A percentile compares a stretch with the other conserved stretches of the same genome.
Evolutionary conservation across 2,888 invertebrate genomes (phyloP).

Genomic region (Linnaemya tessellans): DNA sequence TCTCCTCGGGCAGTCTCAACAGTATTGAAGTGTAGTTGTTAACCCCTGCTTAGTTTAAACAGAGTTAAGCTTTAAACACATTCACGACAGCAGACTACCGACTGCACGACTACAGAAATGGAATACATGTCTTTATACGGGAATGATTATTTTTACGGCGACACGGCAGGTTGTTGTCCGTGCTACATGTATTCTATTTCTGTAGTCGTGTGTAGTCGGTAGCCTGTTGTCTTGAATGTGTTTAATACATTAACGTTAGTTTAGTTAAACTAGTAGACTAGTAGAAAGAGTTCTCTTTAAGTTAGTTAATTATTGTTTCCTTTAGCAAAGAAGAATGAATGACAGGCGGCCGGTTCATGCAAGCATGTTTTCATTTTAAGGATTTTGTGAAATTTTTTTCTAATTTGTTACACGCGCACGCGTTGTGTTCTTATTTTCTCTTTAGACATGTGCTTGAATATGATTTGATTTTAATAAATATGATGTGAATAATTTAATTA

Average conservation of each 20-base stretch:
- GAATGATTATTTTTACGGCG: too few species aligned
- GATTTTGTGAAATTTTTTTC: too few species aligned
- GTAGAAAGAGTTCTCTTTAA: neutral
- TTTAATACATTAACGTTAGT: too few species aligned
- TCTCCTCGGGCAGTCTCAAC: constrained; percentile 83
- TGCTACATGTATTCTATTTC: too few species aligned
- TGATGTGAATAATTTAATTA: constrained; percentile 21
- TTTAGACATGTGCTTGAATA: neutral
- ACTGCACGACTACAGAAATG: too few species aligned
- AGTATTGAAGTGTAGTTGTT: constrained; percentile 83
- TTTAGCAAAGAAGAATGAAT: constrained; percentile 42
- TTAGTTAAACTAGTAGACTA: constrained; percentile 23
- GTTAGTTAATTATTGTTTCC: constrained; percentile 20
- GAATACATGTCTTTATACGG: too few species aligned
- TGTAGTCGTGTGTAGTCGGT: too few species aligned
- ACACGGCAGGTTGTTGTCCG: too few species aligned
- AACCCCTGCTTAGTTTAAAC: neutral
- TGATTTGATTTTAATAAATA: constrained; percentile 11
- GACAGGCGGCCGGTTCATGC: neutral
- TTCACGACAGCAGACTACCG: too few species aligned
- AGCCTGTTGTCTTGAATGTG: too few species aligned
- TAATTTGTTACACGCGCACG: neutral
- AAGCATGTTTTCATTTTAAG: neutral
- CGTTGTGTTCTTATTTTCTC: neutral
- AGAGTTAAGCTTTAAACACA: too few species aligned